Evolutionary conservation across 2,797 vertebrate genomes (phyloP).

Genomic region (Dendrocincla fuliginosa): DNA sequence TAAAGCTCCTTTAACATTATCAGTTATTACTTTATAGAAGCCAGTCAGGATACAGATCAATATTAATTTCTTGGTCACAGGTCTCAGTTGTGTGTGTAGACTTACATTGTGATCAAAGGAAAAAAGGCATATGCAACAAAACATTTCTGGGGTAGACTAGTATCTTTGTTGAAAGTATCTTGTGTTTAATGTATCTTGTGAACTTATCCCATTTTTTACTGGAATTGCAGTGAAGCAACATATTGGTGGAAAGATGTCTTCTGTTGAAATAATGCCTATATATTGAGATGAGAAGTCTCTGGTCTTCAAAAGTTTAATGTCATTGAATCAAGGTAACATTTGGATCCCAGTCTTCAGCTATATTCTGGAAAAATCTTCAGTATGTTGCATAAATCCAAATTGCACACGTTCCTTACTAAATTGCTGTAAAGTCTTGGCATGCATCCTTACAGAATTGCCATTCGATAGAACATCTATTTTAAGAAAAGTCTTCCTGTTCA

Average conservation of each 20-base stretch:
- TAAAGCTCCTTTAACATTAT: not conserved
- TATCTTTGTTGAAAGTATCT: not conserved
- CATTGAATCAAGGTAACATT: not conserved
- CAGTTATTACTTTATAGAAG: not conserved
- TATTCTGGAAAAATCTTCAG: not conserved
- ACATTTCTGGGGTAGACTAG: not conserved
- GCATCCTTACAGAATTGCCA: not conserved
- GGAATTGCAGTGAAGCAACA: not conserved
- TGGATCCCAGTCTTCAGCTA: not conserved
- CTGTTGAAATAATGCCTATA: not conserved
- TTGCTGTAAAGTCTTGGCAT: not conserved
- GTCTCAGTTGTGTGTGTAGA: not conserved
- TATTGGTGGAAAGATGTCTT: not conserved
- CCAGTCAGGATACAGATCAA: not conserved
- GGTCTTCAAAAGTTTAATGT: not conserved
- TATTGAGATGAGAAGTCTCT: not conserved
- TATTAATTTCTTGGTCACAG: not conserved
- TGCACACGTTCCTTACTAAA: not conserved
- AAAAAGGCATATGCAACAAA: not conserved
- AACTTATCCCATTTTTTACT: not conserved
- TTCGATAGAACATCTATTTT: not conserved
- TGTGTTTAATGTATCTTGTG: not conserved
- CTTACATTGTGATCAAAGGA: not conserved
- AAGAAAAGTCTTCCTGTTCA: not conserved
- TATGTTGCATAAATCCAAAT: not conserved